Conservation (phyloP, 2,888 invertebrate species). For the Eurytoma californica region DNA sequence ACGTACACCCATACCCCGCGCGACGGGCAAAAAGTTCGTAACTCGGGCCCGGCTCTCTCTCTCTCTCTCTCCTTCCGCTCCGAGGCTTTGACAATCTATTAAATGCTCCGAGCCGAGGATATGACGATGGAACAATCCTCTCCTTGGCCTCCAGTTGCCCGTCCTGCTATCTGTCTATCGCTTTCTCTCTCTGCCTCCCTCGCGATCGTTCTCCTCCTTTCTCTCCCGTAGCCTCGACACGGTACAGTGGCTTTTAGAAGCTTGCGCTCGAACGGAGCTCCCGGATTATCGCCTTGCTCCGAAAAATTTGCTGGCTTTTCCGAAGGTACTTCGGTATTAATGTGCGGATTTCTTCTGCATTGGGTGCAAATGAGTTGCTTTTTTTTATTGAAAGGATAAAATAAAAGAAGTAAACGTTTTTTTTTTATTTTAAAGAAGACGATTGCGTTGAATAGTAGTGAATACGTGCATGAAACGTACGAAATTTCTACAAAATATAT, state of each 20-base stretch:
- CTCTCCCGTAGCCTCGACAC: conserved; percentile 12
- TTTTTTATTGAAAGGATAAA: no score
- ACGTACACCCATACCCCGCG: not conserved
- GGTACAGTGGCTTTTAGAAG: conserved; percentile 14
- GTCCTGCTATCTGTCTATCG: conserved; percentile 28
- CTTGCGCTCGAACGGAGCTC: not conserved
- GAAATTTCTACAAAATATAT: no score
- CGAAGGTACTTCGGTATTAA: no score
- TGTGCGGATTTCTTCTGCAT: no score
- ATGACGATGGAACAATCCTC: conserved; percentile 17
- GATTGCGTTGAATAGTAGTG: no score
- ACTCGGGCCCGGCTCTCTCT: not conserved
- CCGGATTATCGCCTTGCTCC: no score
- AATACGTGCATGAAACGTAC: no score
- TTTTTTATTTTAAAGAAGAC: no score
- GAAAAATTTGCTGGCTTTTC: not conserved
- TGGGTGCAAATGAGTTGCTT: no score
- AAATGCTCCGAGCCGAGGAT: conserved; percentile 16
- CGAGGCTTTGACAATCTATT: conserved; percentile 44
- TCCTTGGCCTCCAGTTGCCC: conserved; percentile 43
- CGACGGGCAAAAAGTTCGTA: conserved; percentile 35
- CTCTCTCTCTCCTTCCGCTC: not conserved
- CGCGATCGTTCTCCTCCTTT: conserved; percentile 26
- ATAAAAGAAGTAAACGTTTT: no score
- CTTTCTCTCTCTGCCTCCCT: conserved; percentile 3